Evolutionary conservation across 2,113 vertebrate species (phyloP).

Genomic region (Oncorhynchus nerka): DNA sequence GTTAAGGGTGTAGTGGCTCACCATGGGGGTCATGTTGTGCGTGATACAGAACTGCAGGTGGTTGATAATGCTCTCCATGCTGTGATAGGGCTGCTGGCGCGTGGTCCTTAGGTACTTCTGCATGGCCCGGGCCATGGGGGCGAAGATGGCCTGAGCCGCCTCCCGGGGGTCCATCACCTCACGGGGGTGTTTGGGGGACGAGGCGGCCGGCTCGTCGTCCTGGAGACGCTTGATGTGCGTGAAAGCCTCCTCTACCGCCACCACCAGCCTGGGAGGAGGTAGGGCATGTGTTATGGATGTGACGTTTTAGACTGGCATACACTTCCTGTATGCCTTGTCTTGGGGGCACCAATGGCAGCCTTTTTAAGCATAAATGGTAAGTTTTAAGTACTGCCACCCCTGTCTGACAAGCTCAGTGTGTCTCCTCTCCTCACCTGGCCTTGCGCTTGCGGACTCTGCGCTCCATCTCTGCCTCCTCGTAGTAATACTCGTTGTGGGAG

Average conservation of each 20-base stretch:
- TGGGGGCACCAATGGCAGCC: too few species aligned
- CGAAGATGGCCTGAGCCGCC: constrained; percentile 95
- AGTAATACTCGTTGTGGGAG: constrained; percentile 95
- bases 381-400: too few species aligned
- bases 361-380: too few species aligned
- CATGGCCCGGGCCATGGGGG: constrained; percentile 97
- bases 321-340: too few species aligned
- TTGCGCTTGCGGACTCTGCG: constrained; percentile 88
- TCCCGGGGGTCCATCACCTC: constrained; percentile 96
- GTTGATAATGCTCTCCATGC: constrained; percentile 98
- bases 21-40: constrained; percentile 97
- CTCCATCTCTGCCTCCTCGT: constrained; percentile 94
- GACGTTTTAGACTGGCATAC: too few species aligned
- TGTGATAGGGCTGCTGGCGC: constrained; percentile 94
- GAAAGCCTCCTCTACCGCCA: constrained; percentile 96
- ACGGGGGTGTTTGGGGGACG: constrained; percentile 81
- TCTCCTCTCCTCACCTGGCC: constrained; percentile 78
- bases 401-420: too few species aligned
- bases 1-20: constrained; percentile 30
- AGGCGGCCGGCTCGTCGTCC: constrained; percentile 77
- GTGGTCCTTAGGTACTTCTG: constrained; percentile 96
- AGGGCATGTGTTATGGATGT: background rate
- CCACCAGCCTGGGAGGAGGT: constrained; percentile 80
- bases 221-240: constrained; percentile 94
- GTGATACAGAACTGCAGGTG: constrained; percentile 98